Percentiles rank a stretch among this genome's conserved stretches.
phyloP scores from a whole-genome alignment of 2,888 invertebrate genomes.

The Oscheius sp. region DNA sequence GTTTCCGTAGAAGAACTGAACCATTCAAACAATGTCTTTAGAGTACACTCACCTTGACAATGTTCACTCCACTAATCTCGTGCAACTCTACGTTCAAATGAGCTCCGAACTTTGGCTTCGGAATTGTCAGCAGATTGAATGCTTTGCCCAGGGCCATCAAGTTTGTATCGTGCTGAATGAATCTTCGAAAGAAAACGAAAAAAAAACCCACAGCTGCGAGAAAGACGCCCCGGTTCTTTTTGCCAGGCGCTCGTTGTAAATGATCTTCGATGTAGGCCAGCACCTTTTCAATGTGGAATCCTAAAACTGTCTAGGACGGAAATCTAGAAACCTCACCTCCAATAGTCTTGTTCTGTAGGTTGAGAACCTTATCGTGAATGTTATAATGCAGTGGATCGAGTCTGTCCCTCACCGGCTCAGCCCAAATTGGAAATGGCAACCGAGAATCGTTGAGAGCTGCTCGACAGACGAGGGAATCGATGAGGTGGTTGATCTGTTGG shows the following conservation, averaged over 20 bases:
- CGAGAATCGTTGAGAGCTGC: slow-evolving; percentile 47
- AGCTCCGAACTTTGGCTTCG: slow-evolving; percentile 43
- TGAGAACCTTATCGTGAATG: slow-evolving; percentile 42
- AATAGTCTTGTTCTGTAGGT: slow-evolving; percentile 38
- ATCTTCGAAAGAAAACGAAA: not conserved
- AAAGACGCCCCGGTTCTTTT: slow-evolving; percentile 46
- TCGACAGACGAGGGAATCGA: slow-evolving; percentile 56
- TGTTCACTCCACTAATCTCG: slow-evolving; percentile 31
- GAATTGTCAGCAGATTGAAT: slow-evolving; percentile 33
- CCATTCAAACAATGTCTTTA: not conserved
- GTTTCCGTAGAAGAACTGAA: slow-evolving; percentile 49
- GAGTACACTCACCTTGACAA: slow-evolving; percentile 36
- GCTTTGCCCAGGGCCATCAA: slow-evolving; percentile 46
- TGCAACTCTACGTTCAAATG: slow-evolving; percentile 53
- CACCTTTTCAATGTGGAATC: slow-evolving; percentile 46
- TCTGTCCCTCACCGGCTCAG: slow-evolving; percentile 40
- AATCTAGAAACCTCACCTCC: slow-evolving; percentile 4
- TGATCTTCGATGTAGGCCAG: slow-evolving; percentile 51
- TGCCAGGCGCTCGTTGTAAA: slow-evolving; percentile 30
- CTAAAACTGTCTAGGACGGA: slow-evolving; percentile 32
- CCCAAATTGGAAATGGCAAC: slow-evolving; percentile 60
- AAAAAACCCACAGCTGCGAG: slow-evolving; percentile 45
- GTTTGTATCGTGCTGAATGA: slow-evolving; percentile 55
- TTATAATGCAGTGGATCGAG: slow-evolving; percentile 38
- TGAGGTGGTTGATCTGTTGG: slow-evolving; percentile 41